Percentiles rank a stretch among this genome's conserved stretches.
phyloP scores from a whole-genome alignment of 2,113 vertebrate genomes.

The Aspiorhynchus laticeps region DNA sequence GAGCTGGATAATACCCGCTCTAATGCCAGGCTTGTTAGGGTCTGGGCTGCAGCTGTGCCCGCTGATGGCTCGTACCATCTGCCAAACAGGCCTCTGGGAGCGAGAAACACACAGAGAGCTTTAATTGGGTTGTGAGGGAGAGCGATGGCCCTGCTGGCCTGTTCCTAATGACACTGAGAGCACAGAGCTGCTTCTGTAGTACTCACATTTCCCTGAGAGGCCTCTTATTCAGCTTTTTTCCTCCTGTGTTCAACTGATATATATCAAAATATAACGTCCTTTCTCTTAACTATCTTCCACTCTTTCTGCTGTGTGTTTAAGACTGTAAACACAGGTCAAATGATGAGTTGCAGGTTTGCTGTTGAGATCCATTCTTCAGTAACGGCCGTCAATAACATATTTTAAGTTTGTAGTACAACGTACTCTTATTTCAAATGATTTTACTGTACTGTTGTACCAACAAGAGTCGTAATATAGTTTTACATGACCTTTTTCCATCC shows the following conservation, averaged over 20 bases:
- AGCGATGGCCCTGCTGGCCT: constrained; percentile 33
- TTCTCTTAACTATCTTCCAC: not conserved
- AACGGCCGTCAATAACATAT: not conserved
- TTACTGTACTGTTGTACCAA: not conserved
- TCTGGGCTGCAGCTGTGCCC: constrained; percentile 52
- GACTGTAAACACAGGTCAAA: not conserved
- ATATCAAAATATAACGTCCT: not conserved
- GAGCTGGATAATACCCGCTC: constrained; percentile 20
- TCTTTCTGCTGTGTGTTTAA: not conserved
- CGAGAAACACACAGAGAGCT: constrained; percentile 55
- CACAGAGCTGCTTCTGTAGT: not conserved
- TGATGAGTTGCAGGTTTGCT: too few relatives aligned
- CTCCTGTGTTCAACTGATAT: not conserved
- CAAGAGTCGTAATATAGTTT: not conserved
- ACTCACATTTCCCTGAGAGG: not conserved
- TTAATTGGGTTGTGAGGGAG: constrained; percentile 56
- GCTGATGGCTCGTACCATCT: constrained; percentile 52
- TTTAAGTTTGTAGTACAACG: not conserved
- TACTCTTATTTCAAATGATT: not conserved
- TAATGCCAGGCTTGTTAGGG: constrained; percentile 45
- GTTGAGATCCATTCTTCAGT: too few relatives aligned
- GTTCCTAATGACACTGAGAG: constrained; percentile 49
- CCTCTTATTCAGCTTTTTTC: not conserved
- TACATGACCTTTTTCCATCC: not conserved
- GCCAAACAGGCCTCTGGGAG: constrained; percentile 55